These are phyloP conservation scores for Emydocephalus ijimae DNA, from an alignment of 2,113 vertebrate genomes.

Conservation along the genomic window DNA sequence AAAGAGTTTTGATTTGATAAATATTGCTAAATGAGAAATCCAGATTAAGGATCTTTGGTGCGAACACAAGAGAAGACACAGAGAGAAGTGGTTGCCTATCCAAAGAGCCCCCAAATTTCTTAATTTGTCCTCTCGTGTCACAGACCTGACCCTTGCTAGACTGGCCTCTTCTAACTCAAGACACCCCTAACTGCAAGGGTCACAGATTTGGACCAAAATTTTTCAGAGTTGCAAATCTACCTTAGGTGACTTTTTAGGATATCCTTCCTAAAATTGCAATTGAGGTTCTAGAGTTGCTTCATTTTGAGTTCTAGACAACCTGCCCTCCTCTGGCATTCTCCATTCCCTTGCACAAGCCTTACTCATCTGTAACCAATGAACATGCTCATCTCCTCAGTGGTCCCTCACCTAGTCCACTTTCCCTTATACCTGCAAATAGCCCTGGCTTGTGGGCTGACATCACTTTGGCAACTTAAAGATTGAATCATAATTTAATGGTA, in stretches of 20 bases:
- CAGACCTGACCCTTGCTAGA: neutral
- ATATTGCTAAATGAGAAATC: neutral
- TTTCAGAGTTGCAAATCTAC: neutral
- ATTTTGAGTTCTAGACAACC: neutral
- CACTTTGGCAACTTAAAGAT: neutral
- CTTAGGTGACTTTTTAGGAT: neutral
- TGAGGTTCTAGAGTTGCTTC: neutral
- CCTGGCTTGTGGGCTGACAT: neutral
- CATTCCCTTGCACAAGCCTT: neutral
- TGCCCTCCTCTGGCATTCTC: neutral
- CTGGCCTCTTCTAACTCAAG: neutral
- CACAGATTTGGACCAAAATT: neutral
- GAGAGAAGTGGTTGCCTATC: neutral
- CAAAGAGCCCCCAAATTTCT: neutral
- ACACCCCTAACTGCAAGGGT: neutral
- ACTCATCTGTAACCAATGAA: neutral
- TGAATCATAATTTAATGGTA: neutral
- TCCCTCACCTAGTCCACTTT: neutral
- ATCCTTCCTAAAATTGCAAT: neutral
- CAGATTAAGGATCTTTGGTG: neutral
- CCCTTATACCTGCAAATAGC: neutral
- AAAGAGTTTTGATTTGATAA: neutral
- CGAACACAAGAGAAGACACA: neutral
- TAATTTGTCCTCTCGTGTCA: neutral
- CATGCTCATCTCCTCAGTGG: neutral